Conservation (phyloP, 2,888 invertebrate species). For the Xylota sylvarum region DNA sequence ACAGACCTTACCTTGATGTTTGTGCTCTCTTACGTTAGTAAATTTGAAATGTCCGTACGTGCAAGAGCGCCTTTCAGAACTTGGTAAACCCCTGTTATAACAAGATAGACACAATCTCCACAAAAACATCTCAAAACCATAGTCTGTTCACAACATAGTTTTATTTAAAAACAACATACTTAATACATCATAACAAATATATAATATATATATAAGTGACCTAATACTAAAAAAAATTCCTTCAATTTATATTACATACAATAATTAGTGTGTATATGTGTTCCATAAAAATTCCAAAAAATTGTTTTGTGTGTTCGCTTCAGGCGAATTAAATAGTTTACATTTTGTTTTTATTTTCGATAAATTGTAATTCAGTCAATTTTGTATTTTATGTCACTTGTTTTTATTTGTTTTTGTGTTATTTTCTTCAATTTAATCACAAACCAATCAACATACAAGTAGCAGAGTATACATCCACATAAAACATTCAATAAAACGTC, state of each 20-base stretch:
- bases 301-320: slow-evolving; percentile 42
- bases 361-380: slow-evolving; percentile 73
- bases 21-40: no score
- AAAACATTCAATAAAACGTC: slow-evolving; percentile 65
- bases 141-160: slow-evolving; percentile 35
- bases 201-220: slow-evolving; percentile 48
- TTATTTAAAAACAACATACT: slow-evolving; percentile 62
- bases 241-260: slow-evolving; percentile 58
- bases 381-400: slow-evolving; percentile 36
- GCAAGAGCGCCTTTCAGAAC: no score
- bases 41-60: no score
- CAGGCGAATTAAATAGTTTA: slow-evolving; percentile 53
- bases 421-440: slow-evolving; percentile 42
- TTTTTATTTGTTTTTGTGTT: neutral
- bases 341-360: slow-evolving; percentile 29
- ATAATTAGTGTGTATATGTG: slow-evolving; percentile 60
- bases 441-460: slow-evolving; percentile 39
- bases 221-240: slow-evolving; percentile 56
- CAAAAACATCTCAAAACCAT: no score
- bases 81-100: no score
- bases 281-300: slow-evolving; percentile 72
- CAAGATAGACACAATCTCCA: no score
- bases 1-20: no score
- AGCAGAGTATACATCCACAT: slow-evolving; percentile 30
- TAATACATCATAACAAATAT: slow-evolving; percentile 61